Conservation (phyloP, 2,113 vertebrate genomes). For the Anser brachyrhynchus region DNA sequence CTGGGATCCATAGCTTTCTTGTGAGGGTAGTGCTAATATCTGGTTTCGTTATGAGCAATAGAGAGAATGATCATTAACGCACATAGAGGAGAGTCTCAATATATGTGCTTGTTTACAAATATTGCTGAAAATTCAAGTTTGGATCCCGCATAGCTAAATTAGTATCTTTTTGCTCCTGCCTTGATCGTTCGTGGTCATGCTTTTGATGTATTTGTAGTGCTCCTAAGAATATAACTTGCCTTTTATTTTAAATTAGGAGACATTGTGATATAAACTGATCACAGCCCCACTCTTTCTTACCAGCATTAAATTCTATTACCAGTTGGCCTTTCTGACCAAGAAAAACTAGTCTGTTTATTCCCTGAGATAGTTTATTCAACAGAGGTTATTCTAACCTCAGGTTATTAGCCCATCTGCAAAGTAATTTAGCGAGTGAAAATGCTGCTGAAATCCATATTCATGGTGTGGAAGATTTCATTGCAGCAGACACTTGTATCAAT, state of each 20-base stretch:
- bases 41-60: not conserved
- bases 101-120: constrained; percentile 44
- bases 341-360: constrained; percentile 27
- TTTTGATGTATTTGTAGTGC: constrained; percentile 9
- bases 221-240: constrained; percentile 11
- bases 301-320: constrained; percentile 45
- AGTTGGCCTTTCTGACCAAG: constrained; percentile 65
- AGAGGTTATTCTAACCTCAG: constrained; percentile 64
- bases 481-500: constrained; percentile 68
- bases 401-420: constrained; percentile 68
- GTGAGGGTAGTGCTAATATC: not conserved
- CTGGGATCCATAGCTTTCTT: not conserved
- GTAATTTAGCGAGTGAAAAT: constrained; percentile 49
- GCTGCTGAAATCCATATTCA: constrained; percentile 53
- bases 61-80: not conserved
- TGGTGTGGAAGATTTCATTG: constrained; percentile 53
- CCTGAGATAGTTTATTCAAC: constrained; percentile 45
- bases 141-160: not conserved
- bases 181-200: constrained; percentile 32
- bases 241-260: constrained; percentile 9
- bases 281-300: constrained; percentile 16
- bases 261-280: constrained; percentile 43
- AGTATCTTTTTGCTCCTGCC: constrained; percentile 53
- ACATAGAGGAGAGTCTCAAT: constrained; percentile 25
- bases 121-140: constrained; percentile 56